Evolutionary conservation across 2,797 vertebrate genomes (phyloP), one percentile per base, ranked within the genome.

Genomic region (Poeciliopsis paucimaculata): DNA sequence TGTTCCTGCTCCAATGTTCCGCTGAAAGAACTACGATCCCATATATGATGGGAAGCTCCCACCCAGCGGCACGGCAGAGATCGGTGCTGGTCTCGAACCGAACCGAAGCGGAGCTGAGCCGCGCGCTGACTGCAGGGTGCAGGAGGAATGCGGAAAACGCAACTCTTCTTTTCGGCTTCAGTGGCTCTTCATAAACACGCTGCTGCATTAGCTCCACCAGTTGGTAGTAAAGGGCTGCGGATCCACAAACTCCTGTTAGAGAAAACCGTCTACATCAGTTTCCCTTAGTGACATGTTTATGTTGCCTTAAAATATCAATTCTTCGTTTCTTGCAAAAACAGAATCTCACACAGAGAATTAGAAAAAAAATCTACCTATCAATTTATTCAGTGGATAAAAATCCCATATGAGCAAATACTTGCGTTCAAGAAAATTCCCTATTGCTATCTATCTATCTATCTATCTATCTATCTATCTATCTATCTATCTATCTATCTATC

Each of bases 181-280:
- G 9, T 23, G 64, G 36, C 64, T 23, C 34, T 41, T 66, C 20
- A 39, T 11, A 39, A 68, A 23, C 64, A 4, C 23, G 4, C 36
- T 41, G 64, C 64, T 68, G 64, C 64, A 68, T 68, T 68, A 68
- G 64, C 64, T 68, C 64, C 64, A 68, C 64, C 64, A 68, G 36
- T 68, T 41, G 64, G 64, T 41, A 23, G 64, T 23, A 41, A 41
- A 41, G 18, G 36, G 36, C 64, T 41, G 64, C 36, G 18, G 36
- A 39, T 39, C 36, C 34, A 68, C 20, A 41, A 68, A 68, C 23
- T 39, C 64, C 7, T 39, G 20, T 34, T 2, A 31, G 57, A 62
- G 57, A 62, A 62, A 31, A 16, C 57, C 12, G 55, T 28, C 11
- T 10, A 9, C 8, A 5, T 39, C 18, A 20, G 1, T 23, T 20